Evolutionary conservation across 2,888 invertebrate species (phyloP).

Genomic region (Phortica okadai): DNA sequence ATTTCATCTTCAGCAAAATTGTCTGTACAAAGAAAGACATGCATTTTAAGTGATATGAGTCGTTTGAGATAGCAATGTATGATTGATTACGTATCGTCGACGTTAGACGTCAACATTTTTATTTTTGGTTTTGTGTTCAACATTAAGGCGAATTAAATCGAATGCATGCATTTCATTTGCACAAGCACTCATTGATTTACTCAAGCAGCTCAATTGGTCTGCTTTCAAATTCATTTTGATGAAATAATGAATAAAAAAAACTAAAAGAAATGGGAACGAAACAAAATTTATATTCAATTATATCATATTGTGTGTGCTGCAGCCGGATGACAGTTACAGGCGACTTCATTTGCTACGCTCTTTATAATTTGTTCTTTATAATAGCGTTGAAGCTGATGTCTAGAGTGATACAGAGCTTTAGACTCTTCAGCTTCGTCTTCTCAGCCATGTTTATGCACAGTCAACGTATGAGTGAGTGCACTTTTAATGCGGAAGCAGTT

Average conservation of each 20-base stretch:
- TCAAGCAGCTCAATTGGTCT: not conserved
- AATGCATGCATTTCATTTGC: not conserved
- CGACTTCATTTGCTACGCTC: conserved; percentile 15
- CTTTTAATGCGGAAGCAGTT: not conserved
- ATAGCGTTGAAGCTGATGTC: not conserved
- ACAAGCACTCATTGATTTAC: not conserved
- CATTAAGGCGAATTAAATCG: not conserved
- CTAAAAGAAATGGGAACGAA: not conserved
- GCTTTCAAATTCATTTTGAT: not conserved
- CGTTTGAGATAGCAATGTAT: not conserved
- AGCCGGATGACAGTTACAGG: not conserved
- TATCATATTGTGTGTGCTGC: not conserved
- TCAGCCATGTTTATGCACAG: too few relatives aligned
- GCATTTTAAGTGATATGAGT: not conserved
- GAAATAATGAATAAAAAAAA: too few relatives aligned
- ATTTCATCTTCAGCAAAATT: not conserved
- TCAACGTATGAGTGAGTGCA: too few relatives aligned
- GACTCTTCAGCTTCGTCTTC: too few relatives aligned
- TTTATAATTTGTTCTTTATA: not conserved
- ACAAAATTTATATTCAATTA: not conserved
- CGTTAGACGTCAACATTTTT: not conserved
- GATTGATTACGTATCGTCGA: not conserved
- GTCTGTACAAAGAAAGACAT: not conserved
- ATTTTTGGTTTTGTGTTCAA: not conserved
- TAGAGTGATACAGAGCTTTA: not conserved